phyloP scores from a whole-genome alignment of 2,113 vertebrate genomes.

The Scomber scombrus region DNA sequence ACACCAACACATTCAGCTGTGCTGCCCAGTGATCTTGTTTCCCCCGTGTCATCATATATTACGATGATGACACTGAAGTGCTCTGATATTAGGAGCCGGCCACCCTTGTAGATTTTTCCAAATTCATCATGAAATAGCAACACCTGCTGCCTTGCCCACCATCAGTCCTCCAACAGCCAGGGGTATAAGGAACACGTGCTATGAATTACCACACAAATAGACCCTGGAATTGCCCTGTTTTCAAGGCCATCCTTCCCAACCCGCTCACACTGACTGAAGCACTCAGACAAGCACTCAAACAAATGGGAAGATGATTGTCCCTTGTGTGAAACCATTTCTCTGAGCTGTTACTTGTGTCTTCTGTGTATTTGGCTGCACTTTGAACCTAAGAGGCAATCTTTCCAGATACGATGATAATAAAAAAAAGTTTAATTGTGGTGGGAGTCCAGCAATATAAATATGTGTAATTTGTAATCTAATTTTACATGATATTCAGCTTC shows the following conservation, averaged over 20 bases:
- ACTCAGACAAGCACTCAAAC: conserved; percentile 31
- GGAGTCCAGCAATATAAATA: background rate
- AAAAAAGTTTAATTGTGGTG: background rate
- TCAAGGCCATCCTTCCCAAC: conserved; percentile 7
- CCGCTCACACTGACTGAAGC: conserved; percentile 27
- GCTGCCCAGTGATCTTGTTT: background rate
- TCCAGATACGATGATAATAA: conserved; percentile 11
- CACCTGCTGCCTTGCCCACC: conserved; percentile 54
- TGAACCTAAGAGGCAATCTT: conserved; percentile 1
- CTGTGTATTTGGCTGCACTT: background rate
- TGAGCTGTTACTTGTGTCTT: background rate
- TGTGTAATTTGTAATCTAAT: conserved; percentile 1
- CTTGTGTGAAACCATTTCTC: conserved; percentile 37
- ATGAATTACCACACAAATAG: conserved; percentile 54
- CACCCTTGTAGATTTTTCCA: conserved; percentile 5
- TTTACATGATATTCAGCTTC: background rate
- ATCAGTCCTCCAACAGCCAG: conserved; percentile 13
- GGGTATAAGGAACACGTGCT: conserved; percentile 23
- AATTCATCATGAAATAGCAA: conserved; percentile 31
- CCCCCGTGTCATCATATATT: conserved; percentile 36
- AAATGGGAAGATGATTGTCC: conserved; percentile 61
- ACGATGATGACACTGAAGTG: conserved; percentile 26
- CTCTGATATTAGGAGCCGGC: conserved; percentile 3
- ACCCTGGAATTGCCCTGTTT: conserved; percentile 33
- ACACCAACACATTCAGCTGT: conserved; percentile 5